Conservation (phyloP, 2,797 vertebrate genomes). For the Tragopan temminckii region DNA sequence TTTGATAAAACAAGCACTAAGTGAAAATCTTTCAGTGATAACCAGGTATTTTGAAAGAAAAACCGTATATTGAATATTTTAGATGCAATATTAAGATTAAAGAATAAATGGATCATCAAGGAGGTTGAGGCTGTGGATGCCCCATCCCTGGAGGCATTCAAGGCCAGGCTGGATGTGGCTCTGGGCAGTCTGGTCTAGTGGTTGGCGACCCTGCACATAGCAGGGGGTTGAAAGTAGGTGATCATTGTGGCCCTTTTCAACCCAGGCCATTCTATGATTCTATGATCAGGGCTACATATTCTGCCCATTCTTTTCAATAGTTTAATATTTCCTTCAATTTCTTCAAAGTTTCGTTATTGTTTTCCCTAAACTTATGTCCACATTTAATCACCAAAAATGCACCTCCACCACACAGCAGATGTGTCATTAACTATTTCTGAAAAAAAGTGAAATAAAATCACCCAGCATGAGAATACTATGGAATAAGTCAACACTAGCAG, state of each 20-base stretch:
- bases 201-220: too few species aligned
- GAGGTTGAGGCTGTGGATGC: too few species aligned
- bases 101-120: background rate
- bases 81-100: background rate
- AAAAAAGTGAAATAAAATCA: constrained; percentile 87
- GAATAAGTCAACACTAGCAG: constrained; percentile 86
- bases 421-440: constrained; percentile 85
- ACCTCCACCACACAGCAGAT: constrained; percentile 81
- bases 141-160: too few species aligned
- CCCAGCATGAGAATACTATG: constrained; percentile 78
- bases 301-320: background rate
- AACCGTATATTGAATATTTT: background rate
- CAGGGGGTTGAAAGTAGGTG: too few species aligned
- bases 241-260: too few species aligned
- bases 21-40: background rate
- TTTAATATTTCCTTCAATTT: background rate
- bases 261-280: too few species aligned
- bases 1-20: background rate
- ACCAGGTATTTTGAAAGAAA: background rate
- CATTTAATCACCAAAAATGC: constrained; percentile 71
- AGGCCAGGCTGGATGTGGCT: too few species aligned
- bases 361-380: constrained; percentile 71
- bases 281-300: background rate
- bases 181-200: too few species aligned
- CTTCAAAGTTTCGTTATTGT: constrained; percentile 15